Base-by-base conservation (phyloP, 2,113 vertebrate genomes). In the Rhea americana region DNA sequence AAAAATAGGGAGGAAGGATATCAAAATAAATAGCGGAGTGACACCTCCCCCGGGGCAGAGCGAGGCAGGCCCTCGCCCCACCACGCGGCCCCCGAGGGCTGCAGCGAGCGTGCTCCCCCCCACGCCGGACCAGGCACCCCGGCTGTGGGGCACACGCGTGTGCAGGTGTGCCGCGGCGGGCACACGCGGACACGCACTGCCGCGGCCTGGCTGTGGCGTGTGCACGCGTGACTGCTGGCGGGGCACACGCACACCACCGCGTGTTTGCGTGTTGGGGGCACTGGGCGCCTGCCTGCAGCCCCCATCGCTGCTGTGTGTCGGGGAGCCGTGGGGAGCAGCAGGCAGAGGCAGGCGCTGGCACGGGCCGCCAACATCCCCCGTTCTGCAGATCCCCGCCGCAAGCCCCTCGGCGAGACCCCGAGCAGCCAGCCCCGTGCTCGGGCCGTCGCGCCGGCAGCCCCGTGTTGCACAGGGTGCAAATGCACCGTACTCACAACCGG, bases 1-100 rank as follows among this genome's bases (percentile, higher is more conserved):
- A 96, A 96, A 96, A 95, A 96, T 94, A 96, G 96, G 91, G 80
- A 96, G 30, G 68, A 89, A 55, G 73, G 80, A 85, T 93, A 63
- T 83, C 86, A 61, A 84, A 96, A 94, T 35, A 55, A 75, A 93
- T 90, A 84, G 15, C 41, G 15, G 85, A 63, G 76, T 9, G 59
- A 91, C 65, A 22, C 58, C 73, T 73, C 15, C 61, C 61, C 45
- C 7, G 13, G 77, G 59, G 35, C 81, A 86, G 47, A 94, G n/a
- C 0, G 0, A 68, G 70, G 68, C 70, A 83, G 55, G 55, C 70
- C 62, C 21, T 47, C 24, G 6, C 87, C 65, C 45, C 59, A 47
- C 32, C 0, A 0, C 9, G 0, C 1, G 55, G 32, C 51, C 76
- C 75, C 14, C 18, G 4, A 7, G 1, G 17, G 53, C 53, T 9